Base-by-base conservation (phyloP, 1,140 invertebrate species). In the Pogonus chalceus region DNA sequence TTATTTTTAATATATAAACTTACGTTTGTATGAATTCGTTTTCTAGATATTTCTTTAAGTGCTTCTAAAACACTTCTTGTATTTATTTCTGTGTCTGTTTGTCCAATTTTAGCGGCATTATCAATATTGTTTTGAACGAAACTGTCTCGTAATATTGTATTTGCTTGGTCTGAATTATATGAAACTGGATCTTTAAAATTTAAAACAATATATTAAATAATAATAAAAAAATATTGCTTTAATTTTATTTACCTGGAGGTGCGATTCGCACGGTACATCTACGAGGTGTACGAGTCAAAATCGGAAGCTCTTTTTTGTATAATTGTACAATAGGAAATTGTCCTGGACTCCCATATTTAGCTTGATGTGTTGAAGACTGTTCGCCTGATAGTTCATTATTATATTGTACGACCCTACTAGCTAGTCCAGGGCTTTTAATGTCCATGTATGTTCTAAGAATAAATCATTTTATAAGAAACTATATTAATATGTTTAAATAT, bases 1-100 rank as follows among this genome's bases (percentile, higher is more conserved):
- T 43, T 51, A 22, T 20, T 47, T 22, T 4, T 22, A 24, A 12
- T 18, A n/a, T n/a, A 35, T 50, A n/a, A 26, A 24, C 67, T 67
- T 69, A 75, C 73, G 43, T 67, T 66, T 37, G 63, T 65, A 54
- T 74, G 72, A 4, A 75, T 75, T 16, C 73, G 65, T 62, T 75
- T 75, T n/a, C 72, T 60, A 1, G 73, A 75, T 24, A 75, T 75
- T 58, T 75, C 73, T 56, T 74, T 75, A 0, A 75, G 60, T 23
- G 72, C 73, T 55, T 75, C 73, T 16, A 75, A 58, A 23, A 74
- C 72, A 58, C 72, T 75, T 35, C 70, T 66, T 4, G 73, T 73
- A 16, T 68, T 69, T 20, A 65, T 65, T 37, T 60, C 60, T 24
- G 68, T 39, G 2, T 52, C 1, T 20, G 16, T 9, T 37, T 52